These are phyloP conservation scores for Papilio demoleus DNA, from an alignment of 2,888 invertebrate genomes.

Conservation along the genomic window DNA sequence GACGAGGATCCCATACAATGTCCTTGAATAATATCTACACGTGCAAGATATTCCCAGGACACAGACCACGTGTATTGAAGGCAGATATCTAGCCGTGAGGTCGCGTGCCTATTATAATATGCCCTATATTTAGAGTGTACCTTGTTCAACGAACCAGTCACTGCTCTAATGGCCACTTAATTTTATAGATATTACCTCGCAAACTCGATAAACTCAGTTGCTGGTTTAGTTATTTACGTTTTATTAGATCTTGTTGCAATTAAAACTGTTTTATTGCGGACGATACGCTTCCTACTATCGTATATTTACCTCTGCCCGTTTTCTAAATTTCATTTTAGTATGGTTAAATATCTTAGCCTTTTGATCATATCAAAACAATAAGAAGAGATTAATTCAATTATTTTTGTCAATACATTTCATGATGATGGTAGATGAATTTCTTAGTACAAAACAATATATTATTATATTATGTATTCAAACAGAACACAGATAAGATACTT, in stretches of 20 bases:
- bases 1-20: neutral
- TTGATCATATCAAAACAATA: neutral
- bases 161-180: conserved; percentile 38
- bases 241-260: conserved; percentile 33
- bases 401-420: neutral
- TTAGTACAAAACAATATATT: neutral
- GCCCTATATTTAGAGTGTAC: conserved; percentile 37
- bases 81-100: conserved; percentile 16
- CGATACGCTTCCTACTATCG: conserved; percentile 3
- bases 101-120: conserved; percentile 34
- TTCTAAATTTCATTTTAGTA: conserved; percentile 5
- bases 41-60: neutral
- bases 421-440: neutral
- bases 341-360: neutral
- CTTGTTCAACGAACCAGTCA: conserved; percentile 32
- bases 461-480: neutral
- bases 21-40: conserved; percentile 12
- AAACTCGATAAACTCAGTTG: conserved; percentile 37
- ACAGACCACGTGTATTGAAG: conserved; percentile 29
- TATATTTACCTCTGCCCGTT: conserved; percentile 1
- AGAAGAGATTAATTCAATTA: neutral
- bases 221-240: conserved; percentile 26
- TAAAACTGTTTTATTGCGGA: conserved; percentile 24
- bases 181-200: conserved; percentile 35
- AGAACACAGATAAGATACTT: neutral